Evolutionary conservation across 2,888 invertebrate species (phyloP), one percentile per base, ranked within the genome.

Genomic region (Apamea epomidion): DNA sequence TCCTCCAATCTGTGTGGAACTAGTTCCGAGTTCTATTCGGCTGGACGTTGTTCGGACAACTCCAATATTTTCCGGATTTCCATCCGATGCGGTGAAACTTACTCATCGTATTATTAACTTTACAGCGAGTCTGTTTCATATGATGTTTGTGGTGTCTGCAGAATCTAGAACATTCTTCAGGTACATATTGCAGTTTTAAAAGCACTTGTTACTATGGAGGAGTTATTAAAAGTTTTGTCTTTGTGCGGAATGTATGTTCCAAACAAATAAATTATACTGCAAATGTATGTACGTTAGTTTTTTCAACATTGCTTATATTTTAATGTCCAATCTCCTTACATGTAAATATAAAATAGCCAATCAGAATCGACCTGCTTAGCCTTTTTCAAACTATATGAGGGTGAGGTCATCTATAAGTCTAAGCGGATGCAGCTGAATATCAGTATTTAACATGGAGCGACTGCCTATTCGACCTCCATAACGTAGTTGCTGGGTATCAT

Each of bases 31-130:
- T 70, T 76, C 48, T 37, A 58, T 58, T 48, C 37, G 74, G 83
- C 16, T 76, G 81, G 74, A 65, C 78, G 48, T 60, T 45, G 83
- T 69, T 76, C 69, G 48, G 32, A 32, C 60, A 65, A 76, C 45
- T 80, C 16, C 69, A 76, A 83, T 80, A 84, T 76, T 84, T 80
- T 29, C 71, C 54, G 65, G 62, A 76, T 73, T 70, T 68, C 58
- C 82, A 78, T 73, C 65, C 67, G 68, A 37, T 67, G 45, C 45
- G 77, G 81, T 60, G 7, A n/a, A 85, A 79, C 76, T 71, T 72
- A 48, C 64, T 62, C 62, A 45, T 14, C 16, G 62, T 60, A 62
- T 60, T 74, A 65, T 68, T 76, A 74, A 78, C 37, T 84, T 78
- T 54, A 32, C 58, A 65, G 12, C 16, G 58, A 71, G 12, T 65